Conservation (phyloP, 1,140 invertebrate species). For the Theocolax elegans region DNA sequence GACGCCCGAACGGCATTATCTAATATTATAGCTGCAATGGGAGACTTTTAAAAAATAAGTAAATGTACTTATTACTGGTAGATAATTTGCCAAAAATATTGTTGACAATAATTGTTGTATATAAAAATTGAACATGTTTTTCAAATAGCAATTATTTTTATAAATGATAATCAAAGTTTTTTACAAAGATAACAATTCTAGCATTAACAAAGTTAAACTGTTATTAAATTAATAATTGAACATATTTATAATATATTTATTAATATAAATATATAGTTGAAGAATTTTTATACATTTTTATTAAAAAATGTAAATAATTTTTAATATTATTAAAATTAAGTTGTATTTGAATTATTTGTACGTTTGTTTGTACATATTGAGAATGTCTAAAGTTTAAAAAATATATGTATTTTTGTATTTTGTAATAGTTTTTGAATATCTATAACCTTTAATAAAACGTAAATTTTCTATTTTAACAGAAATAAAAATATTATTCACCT, state of each 20-base stretch:
- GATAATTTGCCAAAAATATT: conserved; percentile 16
- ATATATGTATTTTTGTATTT: conserved; percentile 35
- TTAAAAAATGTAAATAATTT: conserved; percentile 38
- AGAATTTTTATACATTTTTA: conserved; percentile 37
- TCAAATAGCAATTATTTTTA: conserved; percentile 25
- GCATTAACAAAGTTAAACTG: conserved; percentile 5
- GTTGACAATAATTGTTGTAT: background rate
- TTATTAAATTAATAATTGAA: conserved; percentile 11
- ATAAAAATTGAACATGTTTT: conserved; percentile 2
- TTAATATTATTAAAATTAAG: conserved; percentile 19
- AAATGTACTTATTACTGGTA: conserved; percentile 1
- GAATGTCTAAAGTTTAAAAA: conserved; percentile 21
- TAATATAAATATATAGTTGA: conserved; percentile 5
- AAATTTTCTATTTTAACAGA: too few species aligned
- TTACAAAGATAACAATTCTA: conserved; percentile 10
- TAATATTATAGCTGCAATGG: conserved; percentile 85
- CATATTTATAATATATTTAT: conserved; percentile 31
- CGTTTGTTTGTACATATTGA: conserved; percentile 28
- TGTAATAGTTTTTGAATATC: conserved; percentile 23
- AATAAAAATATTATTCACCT: too few species aligned
- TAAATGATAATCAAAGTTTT: conserved; percentile 20
- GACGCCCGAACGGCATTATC: conserved; percentile 81
- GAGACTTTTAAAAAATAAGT: conserved; percentile 66
- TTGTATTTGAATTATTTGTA: conserved; percentile 23
- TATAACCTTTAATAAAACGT: too few species aligned